Evolutionary conservation across 1,140 invertebrate genomes (phyloP), one percentile per base, ranked within the genome.

Genomic region (Panagrolaimus sp.): DNA sequence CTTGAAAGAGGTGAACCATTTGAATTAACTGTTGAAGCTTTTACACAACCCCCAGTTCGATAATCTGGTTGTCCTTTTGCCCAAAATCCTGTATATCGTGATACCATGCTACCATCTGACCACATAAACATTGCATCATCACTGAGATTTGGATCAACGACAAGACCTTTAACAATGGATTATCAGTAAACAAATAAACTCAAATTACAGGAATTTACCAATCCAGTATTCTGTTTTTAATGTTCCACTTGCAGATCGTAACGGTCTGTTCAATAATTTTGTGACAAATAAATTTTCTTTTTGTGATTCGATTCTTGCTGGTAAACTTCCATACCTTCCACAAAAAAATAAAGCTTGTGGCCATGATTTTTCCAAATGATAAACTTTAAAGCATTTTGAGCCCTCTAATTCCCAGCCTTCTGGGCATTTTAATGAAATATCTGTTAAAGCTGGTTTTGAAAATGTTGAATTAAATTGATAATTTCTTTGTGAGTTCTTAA

Each of bases 31-130:
- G 78, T 26, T 24, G 24, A 88, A 1, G 84, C 85, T 38, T 79
- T 89, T 88, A 94, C 92, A 84, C 93, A 96, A 85, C 93, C 90
- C 28, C 93, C 93, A 12, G 88, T 88, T 58, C 87, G 86, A 21
- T 91, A 89, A 84, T 93, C 89, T 1, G 94, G 94, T 84, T 96
- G 92, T 76, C 83, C 81, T 45, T 76, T 70, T n/a, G 81, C 76
- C 86, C 86, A 87, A 70, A 85, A 85, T 17, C 86, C 86, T 5
- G 91, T 90, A 84, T 95, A 96, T 84, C 95, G 92, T 0, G 91
- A 94, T 62, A 94, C 90, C 71, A 93, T 86, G 68, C 90, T 88
- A 46, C 93, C 93, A 65, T 91, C 91, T 9, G 93, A 91, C 10
- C 93, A 94, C 14, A 80, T 10, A 58, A 81, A 82, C n/a, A 64